Evolutionary conservation across 2,888 invertebrate species (phyloP).

Genomic region (Listrodromus nycthemerus): DNA sequence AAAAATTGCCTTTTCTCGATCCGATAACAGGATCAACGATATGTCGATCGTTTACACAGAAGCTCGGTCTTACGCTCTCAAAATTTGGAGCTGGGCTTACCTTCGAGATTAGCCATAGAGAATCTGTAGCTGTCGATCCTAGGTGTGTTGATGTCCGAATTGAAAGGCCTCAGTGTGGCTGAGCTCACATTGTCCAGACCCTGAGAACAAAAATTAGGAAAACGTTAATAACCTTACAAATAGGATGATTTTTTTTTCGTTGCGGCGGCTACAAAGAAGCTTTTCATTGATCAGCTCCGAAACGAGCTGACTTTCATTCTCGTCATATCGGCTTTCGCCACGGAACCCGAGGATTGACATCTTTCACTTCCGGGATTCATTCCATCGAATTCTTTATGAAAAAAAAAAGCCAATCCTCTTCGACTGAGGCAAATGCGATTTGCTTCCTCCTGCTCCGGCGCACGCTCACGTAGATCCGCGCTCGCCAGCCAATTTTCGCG

Average conservation of each 20-base stretch:
- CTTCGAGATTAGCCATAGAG: conserved; percentile 97
- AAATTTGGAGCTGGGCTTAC: too few species aligned
- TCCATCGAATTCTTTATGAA: conserved; percentile 24
- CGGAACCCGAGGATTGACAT: background rate
- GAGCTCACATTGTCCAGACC: conserved; percentile 89
- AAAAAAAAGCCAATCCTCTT: conserved; percentile 36
- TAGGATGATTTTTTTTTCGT: background rate
- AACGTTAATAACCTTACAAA: conserved; percentile 35
- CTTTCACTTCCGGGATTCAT: conserved; percentile 17
- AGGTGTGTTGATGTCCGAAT: conserved; percentile 91
- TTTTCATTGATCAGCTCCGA: conserved; percentile 7
- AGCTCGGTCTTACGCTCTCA: too few species aligned
- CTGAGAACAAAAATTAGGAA: conserved; percentile 85
- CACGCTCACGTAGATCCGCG: conserved; percentile 12
- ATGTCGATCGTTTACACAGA: too few species aligned
- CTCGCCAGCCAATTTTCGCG: conserved; percentile 61
- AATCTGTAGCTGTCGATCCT: conserved; percentile 96
- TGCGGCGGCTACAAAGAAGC: background rate
- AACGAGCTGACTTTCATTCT: conserved; percentile 1
- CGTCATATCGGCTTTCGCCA: conserved; percentile 9
- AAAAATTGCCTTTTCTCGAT: too few species aligned
- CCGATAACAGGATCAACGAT: too few species aligned
- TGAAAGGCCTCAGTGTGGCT: conserved; percentile 87
- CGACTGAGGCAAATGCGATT: conserved; percentile 60
- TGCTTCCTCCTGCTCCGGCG: conserved; percentile 33